Conservation (phyloP, 2,888 invertebrate genomes). For the Pseudococcus viburni region DNA sequence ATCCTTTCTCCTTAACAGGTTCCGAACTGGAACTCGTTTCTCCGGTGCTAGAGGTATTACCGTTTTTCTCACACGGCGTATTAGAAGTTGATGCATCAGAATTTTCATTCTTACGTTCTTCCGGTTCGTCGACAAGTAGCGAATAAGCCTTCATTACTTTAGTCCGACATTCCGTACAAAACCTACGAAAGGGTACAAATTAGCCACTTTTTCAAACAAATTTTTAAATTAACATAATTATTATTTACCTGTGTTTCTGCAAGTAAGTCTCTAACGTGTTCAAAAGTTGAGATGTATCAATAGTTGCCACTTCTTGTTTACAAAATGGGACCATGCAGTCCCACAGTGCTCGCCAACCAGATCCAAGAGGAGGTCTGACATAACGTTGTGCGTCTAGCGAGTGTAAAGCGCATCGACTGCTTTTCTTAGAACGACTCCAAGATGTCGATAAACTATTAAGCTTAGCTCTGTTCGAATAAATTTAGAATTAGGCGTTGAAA, state of each 20-base stretch:
- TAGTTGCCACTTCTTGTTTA: constrained; percentile 87
- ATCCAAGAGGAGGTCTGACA: constrained; percentile 77
- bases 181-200: constrained; percentile 72
- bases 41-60: neutral
- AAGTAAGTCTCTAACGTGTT: constrained; percentile 91
- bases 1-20: constrained; percentile 89
- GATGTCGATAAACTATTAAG: constrained; percentile 84
- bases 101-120: constrained; percentile 59
- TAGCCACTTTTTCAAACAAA: constrained; percentile 12
- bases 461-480: constrained; percentile 74
- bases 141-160: constrained; percentile 91
- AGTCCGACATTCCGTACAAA: constrained; percentile 93
- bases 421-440: constrained; percentile 89
- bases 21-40: constrained; percentile 72
- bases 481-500: neutral
- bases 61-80: constrained; percentile 51
- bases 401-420: constrained; percentile 89
- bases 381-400: constrained; percentile 87
- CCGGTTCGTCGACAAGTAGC: constrained; percentile 85
- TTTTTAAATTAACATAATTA: neutral
- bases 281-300: constrained; percentile 87
- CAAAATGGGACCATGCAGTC: constrained; percentile 86
- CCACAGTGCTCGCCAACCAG: constrained; percentile 88
- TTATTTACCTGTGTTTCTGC: constrained; percentile 83
- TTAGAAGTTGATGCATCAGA: neutral